Evolutionary conservation across 2,888 invertebrate genomes (phyloP).

Genomic region (Trichacis sp.): DNA sequence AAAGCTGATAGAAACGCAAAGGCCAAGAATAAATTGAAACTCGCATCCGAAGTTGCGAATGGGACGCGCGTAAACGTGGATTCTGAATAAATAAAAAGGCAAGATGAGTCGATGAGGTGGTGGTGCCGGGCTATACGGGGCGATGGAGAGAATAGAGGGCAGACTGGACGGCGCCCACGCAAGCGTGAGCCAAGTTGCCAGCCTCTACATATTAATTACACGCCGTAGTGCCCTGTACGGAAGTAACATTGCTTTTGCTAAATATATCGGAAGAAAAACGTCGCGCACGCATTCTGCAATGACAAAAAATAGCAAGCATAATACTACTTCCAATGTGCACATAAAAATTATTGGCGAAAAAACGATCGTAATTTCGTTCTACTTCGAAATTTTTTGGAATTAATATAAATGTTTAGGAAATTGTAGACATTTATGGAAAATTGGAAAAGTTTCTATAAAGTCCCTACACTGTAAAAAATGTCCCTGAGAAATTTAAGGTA

Average conservation of each 20-base stretch:
- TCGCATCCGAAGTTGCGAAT: not conserved
- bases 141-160: constrained; percentile 40
- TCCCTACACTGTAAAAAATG: too few relatives aligned
- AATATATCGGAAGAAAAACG: not conserved
- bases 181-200: constrained; percentile 39
- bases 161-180: constrained; percentile 60
- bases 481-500: too few relatives aligned
- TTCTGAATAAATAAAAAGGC: constrained; percentile 29
- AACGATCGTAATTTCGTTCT: too few relatives aligned
- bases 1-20: too few relatives aligned
- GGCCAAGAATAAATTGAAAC: too few relatives aligned
- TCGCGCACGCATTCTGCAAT: not conserved
- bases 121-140: constrained; percentile 18
- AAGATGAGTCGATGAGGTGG: constrained; percentile 26
- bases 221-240: not conserved
- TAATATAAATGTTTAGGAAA: too few relatives aligned
- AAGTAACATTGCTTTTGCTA: not conserved
- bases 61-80: constrained; percentile 9
- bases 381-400: too few relatives aligned
- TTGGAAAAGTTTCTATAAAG: too few relatives aligned
- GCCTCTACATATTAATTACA: constrained; percentile 6
- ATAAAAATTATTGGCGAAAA: too few relatives aligned
- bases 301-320: not conserved
- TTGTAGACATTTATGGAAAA: too few relatives aligned
- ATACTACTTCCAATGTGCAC: too few relatives aligned